A percentile compares a stretch with the other conserved stretches of the same genome.
phyloP scores from a whole-genome alignment of 2,888 invertebrate species.

The Platypus cylindrus region DNA sequence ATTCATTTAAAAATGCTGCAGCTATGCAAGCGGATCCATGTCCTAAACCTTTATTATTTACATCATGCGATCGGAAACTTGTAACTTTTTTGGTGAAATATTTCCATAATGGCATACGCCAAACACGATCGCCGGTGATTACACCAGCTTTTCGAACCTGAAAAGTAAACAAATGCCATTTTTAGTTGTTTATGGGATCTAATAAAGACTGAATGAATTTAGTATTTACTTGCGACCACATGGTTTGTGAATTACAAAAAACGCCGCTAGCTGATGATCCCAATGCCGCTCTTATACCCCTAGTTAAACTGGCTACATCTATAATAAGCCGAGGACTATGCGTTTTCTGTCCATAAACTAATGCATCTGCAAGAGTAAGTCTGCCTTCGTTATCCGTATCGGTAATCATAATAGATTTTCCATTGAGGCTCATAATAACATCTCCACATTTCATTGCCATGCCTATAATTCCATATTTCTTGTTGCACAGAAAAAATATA shows the following conservation, averaged over 20 bases:
- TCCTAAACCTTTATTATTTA: slow-evolving; percentile 32
- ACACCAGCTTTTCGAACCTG: slow-evolving; percentile 38
- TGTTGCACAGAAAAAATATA: background rate
- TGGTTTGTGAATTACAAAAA: slow-evolving; percentile 39
- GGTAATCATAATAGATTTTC: slow-evolving; percentile 48
- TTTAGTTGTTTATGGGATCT: too few relatives aligned
- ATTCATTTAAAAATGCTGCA: slow-evolving; percentile 39
- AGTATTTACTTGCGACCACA: slow-evolving; percentile 34
- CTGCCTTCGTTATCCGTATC: slow-evolving; percentile 46
- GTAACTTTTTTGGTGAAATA: slow-evolving; percentile 40
- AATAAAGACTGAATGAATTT: background rate
- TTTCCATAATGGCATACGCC: slow-evolving; percentile 46
- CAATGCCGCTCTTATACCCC: slow-evolving; percentile 39
- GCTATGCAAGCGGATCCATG: slow-evolving; percentile 31
- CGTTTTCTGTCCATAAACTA: slow-evolving; percentile 33
- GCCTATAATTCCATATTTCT: slow-evolving; percentile 7
- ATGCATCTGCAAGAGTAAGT: slow-evolving; percentile 29
- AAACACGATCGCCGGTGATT: slow-evolving; percentile 46
- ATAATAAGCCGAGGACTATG: slow-evolving; percentile 49
- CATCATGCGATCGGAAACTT: slow-evolving; percentile 28
- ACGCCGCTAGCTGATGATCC: slow-evolving; percentile 43
- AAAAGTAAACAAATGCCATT: slow-evolving; percentile 4
- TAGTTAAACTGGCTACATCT: slow-evolving; percentile 59
- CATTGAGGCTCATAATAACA: slow-evolving; percentile 38
- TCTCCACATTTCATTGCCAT: slow-evolving; percentile 44